phyloP scores from a whole-genome alignment of 1,140 invertebrate species.

The Ptiloglossa arizonensis region DNA sequence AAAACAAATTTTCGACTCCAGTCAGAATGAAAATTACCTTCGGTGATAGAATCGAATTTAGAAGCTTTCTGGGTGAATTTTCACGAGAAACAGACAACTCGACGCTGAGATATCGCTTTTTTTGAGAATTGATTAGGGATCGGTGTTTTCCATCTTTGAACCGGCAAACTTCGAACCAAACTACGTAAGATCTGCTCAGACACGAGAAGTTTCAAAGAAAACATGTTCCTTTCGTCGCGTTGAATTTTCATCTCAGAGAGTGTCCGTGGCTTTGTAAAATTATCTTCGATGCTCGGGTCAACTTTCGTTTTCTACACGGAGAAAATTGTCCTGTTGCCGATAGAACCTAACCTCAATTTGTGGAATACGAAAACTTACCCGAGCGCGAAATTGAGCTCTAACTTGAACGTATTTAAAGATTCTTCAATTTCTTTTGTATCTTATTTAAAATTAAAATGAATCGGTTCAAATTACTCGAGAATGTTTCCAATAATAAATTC shows the following conservation, averaged over 20 bases:
- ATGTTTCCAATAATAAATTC: no score
- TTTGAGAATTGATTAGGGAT: constrained; percentile 6
- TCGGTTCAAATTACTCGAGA: no score
- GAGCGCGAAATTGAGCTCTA: no score
- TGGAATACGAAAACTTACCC: no score
- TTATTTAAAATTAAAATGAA: no score
- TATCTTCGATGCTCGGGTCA: neutral
- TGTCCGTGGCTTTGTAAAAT: neutral
- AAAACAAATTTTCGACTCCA: neutral
- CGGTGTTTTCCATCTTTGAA: constrained; percentile 6
- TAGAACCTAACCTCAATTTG: no score
- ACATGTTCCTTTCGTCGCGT: neutral
- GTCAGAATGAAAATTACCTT: constrained; percentile 21
- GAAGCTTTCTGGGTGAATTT: constrained; percentile 11
- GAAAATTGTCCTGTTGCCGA: neutral
- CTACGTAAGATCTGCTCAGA: neutral
- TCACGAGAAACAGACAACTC: constrained; percentile 3
- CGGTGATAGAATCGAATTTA: constrained; percentile 6
- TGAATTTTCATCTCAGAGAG: neutral
- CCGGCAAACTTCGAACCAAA: neutral
- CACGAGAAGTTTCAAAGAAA: neutral
- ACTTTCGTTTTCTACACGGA: neutral
- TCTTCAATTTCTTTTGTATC: no score
- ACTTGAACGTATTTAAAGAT: no score
- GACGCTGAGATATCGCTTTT: neutral